These are phyloP conservation scores for Chlorops oryzae DNA, from an alignment of 1,140 invertebrate genomes.

Conservation along the genomic window DNA sequence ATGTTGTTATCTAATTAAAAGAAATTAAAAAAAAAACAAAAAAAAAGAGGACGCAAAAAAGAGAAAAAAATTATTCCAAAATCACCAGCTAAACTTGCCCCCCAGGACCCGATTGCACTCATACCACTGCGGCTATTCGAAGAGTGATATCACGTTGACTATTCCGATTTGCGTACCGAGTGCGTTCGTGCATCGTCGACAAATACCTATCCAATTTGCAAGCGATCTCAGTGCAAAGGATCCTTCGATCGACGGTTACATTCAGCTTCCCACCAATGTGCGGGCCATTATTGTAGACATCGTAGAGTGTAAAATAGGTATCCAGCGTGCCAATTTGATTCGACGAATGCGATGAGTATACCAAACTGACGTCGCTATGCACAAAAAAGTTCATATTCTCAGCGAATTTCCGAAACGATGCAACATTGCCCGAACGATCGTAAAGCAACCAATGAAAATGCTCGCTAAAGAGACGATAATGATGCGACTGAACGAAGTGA, in stretches of 20 bases:
- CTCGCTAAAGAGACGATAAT: conserved; percentile 12
- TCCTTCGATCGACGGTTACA: conserved; percentile 30
- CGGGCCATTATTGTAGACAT: conserved; percentile 38
- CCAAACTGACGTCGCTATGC: conserved; percentile 27
- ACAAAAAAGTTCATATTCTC: conserved; percentile 19
- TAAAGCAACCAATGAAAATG: conserved; percentile 35
- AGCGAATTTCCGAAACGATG: conserved; percentile 16
- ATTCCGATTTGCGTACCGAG: conserved; percentile 26
- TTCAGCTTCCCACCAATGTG: conserved; percentile 30
- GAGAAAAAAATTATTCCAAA: background rate
- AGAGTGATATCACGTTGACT: conserved; percentile 28
- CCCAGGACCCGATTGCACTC: too few species aligned
- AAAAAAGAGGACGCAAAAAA: too few species aligned
- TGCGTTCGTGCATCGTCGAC: conserved; percentile 23
- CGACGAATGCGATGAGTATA: too few species aligned
- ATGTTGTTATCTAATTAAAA: background rate
- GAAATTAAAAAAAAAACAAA: too few species aligned
- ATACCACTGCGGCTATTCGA: conserved; percentile 25
- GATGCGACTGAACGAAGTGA: conserved; percentile 19
- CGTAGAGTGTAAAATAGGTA: conserved; percentile 22
- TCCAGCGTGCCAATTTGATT: background rate
- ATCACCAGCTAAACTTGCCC: too few species aligned
- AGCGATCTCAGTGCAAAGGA: conserved; percentile 15
- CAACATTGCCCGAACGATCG: conserved; percentile 13
- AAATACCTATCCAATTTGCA: conserved; percentile 27